Evolutionary conservation across 1,140 invertebrate genomes (phyloP).

Genomic region (Meloidogyne floridensis): DNA sequence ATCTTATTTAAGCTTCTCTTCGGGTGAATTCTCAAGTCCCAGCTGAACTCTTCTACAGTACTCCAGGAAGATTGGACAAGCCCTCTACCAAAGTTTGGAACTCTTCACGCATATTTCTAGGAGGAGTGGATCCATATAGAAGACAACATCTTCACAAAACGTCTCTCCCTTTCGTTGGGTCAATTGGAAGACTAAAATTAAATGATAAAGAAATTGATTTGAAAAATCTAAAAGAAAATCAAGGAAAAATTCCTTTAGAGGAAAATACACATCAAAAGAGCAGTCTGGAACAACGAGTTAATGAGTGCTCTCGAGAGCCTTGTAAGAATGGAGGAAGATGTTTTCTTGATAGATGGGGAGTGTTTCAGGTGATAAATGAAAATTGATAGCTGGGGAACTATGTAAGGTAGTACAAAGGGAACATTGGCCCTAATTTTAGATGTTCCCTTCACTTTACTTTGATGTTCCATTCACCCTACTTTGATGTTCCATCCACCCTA

Average conservation of each 20-base stretch:
- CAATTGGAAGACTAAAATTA: constrained; percentile 40
- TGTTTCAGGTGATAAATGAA: background rate
- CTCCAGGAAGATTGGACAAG: background rate
- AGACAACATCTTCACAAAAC: constrained; percentile 17
- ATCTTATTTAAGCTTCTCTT: background rate
- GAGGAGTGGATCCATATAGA: constrained; percentile 14
- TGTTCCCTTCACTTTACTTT: background rate
- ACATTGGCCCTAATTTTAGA: background rate
- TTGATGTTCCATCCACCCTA: background rate
- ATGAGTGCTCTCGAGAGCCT: constrained; percentile 38
- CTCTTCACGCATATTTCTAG: constrained; percentile 20
- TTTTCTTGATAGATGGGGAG: constrained; percentile 18
- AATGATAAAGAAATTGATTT: constrained; percentile 27
- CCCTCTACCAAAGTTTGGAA: background rate
- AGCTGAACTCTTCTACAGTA: background rate
- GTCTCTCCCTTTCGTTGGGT: constrained; percentile 31
- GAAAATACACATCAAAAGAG: background rate
- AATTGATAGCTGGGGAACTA: background rate
- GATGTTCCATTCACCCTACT: background rate
- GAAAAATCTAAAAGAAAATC: background rate
- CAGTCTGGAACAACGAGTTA: constrained; percentile 17
- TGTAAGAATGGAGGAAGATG: constrained; percentile 29
- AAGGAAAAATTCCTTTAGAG: background rate
- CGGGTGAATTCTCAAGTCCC: constrained; percentile 14
- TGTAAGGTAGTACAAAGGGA: background rate